Base-by-base conservation (phyloP, 2,888 invertebrate genomes). In the Epistrophe grossulariae region DNA sequence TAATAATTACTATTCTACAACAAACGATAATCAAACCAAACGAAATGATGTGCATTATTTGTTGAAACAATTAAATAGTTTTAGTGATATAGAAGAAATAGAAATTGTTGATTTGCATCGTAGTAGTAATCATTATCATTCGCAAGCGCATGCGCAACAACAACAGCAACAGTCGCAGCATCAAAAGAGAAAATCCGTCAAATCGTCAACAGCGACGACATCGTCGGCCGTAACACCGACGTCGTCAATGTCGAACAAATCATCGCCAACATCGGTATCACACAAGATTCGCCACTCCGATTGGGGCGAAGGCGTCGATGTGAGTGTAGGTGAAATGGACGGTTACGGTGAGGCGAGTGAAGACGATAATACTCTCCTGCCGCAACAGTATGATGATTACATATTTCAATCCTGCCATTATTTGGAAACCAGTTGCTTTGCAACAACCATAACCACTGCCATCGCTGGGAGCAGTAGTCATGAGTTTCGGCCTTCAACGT, bases 41-140 rank as follows among this genome's bases (percentile, higher is more conserved):
- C 93, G 93, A 92, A 93, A 92, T 93, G 93, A 93, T 93, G 93
- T 93, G 91, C 93, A 93, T 93, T 93, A 93, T 93, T 93, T 93
- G 93, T 92, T 93, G 92, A 93, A 93, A 92, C 92, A 93, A 92
- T 92, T 92, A 92, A 93, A 93, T 92, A 93, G 93, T 92, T 92
- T 92, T 93, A 93, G 92, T 92, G 93, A 93, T 91, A 93, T 93
- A 90, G 92, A 93, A 92, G 92, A 93, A 92, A 92, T 93, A 93
- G 92, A 92, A 92, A 93, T 93, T 91, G 92, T 92, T 93, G 93
- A 93, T 92, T 91, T 93, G 91, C 81, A 88, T 78, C 82, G 87
- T 87, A 88, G 71, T 77, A 81, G 66, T 81, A 81, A 84, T 84
- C 80, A 81, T 80, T 59, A 79, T 84, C 78, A 84, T 76, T 68